Percentiles rank a stretch among this genome's conserved stretches.
These are phyloP conservation scores for Drosophila mimica DNA, from an alignment of 2,888 invertebrate genomes.

Conservation along the genomic window DNA sequence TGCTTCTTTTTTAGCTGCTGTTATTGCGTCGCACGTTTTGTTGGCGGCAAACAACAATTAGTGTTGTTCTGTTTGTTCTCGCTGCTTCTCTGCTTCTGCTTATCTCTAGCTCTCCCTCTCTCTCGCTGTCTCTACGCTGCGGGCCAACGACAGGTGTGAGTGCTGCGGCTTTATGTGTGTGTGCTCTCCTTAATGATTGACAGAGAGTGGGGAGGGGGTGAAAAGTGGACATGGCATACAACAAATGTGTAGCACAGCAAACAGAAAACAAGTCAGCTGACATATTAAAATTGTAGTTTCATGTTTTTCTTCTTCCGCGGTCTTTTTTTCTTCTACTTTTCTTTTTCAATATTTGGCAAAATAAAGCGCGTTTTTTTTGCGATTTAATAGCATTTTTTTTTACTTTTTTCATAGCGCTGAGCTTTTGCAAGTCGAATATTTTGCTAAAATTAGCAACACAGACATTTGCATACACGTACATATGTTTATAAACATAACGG, in stretches of 20 bases:
- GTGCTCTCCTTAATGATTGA: constrained; percentile 3
- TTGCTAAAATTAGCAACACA: constrained; percentile 56
- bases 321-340: neutral
- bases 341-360: constrained; percentile 29
- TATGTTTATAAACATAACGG: constrained; percentile 58
- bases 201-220: neutral
- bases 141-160: constrained; percentile 47
- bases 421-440: constrained; percentile 49
- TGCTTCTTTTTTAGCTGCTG: constrained; percentile 26
- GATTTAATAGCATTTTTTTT: constrained; percentile 53
- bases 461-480: constrained; percentile 2
- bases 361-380: constrained; percentile 42
- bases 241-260: constrained; percentile 10
- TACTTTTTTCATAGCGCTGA: constrained; percentile 15
- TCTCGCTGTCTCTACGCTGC: constrained; percentile 31
- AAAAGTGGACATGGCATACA: neutral
- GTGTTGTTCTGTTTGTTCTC: constrained; percentile 46
- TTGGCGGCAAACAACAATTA: constrained; percentile 61
- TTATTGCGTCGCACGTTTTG: constrained; percentile 70
- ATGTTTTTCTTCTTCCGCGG: constrained; percentile 11
- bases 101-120: constrained; percentile 49
- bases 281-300: constrained; percentile 55
- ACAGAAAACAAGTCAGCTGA: constrained; percentile 71
- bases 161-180: constrained; percentile 13
- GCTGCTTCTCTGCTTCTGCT: constrained; percentile 28